A percentile compares a stretch with the other conserved stretches of the same genome.
phyloP scores from a whole-genome alignment of 2,113 vertebrate genomes.

The Plotosus lineatus region DNA sequence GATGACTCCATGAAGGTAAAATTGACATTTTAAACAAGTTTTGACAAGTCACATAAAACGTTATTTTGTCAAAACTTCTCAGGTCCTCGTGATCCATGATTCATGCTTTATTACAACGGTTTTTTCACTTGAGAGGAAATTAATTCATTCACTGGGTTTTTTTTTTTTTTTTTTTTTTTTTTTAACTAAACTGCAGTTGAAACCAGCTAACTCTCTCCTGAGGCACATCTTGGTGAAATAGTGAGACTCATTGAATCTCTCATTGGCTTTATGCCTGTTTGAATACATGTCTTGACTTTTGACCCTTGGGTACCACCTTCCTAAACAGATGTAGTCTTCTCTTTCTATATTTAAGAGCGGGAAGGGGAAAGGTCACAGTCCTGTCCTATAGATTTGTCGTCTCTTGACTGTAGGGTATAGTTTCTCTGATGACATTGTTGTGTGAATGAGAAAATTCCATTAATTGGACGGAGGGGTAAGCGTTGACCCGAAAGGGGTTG shows the following conservation, averaged over 20 bases:
- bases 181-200: too few relatives aligned
- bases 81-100: too few relatives aligned
- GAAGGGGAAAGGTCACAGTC: slow-evolving; percentile 49
- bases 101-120: too few relatives aligned
- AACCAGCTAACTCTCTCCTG: too few relatives aligned
- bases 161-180: too few relatives aligned
- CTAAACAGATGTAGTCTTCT: slow-evolving; percentile 47
- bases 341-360: slow-evolving; percentile 8
- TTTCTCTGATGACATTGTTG: slow-evolving; percentile 16
- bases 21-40: too few relatives aligned
- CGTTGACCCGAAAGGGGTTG: slow-evolving; percentile 45
- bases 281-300: slow-evolving; percentile 11
- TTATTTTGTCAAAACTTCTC: too few relatives aligned
- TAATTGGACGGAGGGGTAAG: slow-evolving; percentile 28
- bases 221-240: neutral
- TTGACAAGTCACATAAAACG: too few relatives aligned
- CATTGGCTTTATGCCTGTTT: slow-evolving; percentile 21
- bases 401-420: slow-evolving; percentile 38
- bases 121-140: too few relatives aligned
- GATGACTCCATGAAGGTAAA: too few relatives aligned
- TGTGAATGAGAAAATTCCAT: slow-evolving; percentile 47
- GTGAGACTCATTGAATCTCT: neutral
- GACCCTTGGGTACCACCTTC: slow-evolving; percentile 33
- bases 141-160: too few relatives aligned
- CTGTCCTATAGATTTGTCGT: slow-evolving; percentile 44